A percentile compares a stretch with the other conserved stretches of the same genome.
phyloP scores from a whole-genome alignment of 2,113 vertebrate species.

The Cyprinus carpio region DNA sequence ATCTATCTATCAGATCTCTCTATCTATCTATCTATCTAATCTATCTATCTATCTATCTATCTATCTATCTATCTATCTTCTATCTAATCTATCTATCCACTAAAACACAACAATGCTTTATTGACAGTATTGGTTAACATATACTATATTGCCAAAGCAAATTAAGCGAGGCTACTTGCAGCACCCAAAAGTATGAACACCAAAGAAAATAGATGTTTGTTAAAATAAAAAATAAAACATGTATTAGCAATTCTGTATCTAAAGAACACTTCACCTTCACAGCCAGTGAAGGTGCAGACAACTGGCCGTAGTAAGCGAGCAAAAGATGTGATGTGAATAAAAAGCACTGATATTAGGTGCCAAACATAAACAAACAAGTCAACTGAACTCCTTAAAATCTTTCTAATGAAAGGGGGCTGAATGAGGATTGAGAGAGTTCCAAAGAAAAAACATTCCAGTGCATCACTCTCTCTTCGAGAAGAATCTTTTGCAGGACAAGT shows the following conservation, averaged over 20 bases:
- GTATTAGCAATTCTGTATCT: not conserved
- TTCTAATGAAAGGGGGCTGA: not conserved
- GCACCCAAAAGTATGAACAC: not conserved
- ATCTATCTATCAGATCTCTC: conserved; percentile 1
- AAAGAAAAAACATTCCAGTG: not conserved
- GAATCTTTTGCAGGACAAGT: conserved; percentile 6
- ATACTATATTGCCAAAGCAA: not conserved
- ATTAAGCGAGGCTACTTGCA: not conserved
- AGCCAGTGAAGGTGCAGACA: not conserved
- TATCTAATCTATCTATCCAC: too few relatives aligned
- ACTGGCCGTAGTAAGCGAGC: not conserved
- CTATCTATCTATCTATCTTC: conserved; percentile 17
- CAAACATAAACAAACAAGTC: not conserved
- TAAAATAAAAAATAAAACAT: not conserved
- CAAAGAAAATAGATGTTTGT: not conserved
- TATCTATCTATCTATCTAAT: conserved; percentile 16
- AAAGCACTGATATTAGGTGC: not conserved
- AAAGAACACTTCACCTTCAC: not conserved
- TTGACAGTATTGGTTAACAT: not conserved
- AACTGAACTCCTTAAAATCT: not conserved
- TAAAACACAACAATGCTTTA: not conserved
- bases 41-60: not conserved
- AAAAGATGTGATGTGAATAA: not conserved
- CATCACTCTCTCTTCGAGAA: not conserved
- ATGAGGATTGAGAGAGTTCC: not conserved